Conservation (phyloP, 2,888 invertebrate genomes). For the Drosophila borborema region DNA sequence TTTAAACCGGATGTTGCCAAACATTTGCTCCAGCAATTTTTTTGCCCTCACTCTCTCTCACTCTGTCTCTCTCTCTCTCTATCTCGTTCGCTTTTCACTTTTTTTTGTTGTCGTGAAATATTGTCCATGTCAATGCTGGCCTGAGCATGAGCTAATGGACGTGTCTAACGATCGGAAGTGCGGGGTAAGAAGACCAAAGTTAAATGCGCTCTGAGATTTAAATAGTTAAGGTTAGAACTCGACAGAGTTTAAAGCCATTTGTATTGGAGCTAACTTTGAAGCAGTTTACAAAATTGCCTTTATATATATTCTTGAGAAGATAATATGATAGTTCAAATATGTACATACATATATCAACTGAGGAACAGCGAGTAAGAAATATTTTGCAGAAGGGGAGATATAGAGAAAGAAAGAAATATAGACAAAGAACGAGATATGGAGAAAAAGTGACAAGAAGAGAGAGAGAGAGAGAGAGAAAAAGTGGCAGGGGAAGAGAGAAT, state of each 20-base stretch:
- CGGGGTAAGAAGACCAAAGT: not conserved
- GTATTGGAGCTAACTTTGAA: too few relatives aligned
- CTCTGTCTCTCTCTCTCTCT: not conserved
- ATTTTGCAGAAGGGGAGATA: not conserved
- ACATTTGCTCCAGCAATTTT: slow-evolving; percentile 58
- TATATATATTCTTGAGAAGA: not conserved
- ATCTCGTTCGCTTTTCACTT: slow-evolving; percentile 1
- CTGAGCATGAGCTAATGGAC: slow-evolving; percentile 44
- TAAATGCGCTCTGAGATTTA: slow-evolving; percentile 3
- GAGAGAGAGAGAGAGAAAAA: not conserved
- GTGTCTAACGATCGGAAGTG: not conserved
- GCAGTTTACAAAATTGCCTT: not conserved
- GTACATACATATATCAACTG: too few relatives aligned
- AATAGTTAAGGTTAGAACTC: not conserved
- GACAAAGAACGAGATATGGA: not conserved
- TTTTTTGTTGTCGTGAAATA: slow-evolving; percentile 24
- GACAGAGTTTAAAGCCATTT: slow-evolving; percentile 6
- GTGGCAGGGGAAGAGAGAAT: not conserved
- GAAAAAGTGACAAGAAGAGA: too few relatives aligned
- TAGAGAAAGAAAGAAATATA: too few relatives aligned
- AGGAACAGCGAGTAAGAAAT: not conserved
- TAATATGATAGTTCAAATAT: too few relatives aligned
- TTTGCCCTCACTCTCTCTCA: not conserved
- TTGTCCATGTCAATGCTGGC: slow-evolving; percentile 41
- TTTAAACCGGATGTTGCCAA: slow-evolving; percentile 78